These are phyloP conservation scores for Caradrina kadenii DNA, from an alignment of 2,888 invertebrate species.

Conservation along the genomic window DNA sequence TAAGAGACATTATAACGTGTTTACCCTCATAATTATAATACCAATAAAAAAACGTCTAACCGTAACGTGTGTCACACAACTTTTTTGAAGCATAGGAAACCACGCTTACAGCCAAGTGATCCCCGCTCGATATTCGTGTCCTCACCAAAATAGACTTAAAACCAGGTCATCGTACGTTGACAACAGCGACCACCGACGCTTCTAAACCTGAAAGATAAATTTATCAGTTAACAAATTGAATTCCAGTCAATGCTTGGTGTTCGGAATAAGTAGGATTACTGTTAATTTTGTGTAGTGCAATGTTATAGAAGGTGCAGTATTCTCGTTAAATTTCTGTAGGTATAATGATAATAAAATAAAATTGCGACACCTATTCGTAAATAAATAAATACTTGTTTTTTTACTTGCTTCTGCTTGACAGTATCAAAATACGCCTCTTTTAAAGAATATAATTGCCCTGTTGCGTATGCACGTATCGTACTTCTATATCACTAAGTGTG, in stretches of 20 bases:
- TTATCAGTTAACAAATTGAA: constrained; percentile 63
- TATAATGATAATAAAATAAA: no score
- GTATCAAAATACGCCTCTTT: no score
- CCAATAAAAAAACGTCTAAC: constrained; percentile 41
- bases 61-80: constrained; percentile 56
- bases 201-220: constrained; percentile 61
- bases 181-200: constrained; percentile 56
- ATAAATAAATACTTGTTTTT: no score
- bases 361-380: no score
- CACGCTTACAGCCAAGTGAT: constrained; percentile 68
- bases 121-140: constrained; percentile 66
- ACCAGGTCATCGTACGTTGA: constrained; percentile 82
- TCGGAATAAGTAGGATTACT: constrained; percentile 36
- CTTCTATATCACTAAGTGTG: no score
- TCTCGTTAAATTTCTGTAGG: no score
- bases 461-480: no score
- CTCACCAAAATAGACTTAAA: constrained; percentile 78
- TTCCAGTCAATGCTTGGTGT: constrained; percentile 50
- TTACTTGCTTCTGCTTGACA: no score
- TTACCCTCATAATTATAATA: no score
- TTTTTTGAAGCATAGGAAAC: constrained; percentile 66
- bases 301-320: not conserved
- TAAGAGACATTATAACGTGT: no score
- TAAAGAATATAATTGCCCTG: no score
- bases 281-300: constrained; percentile 25